Percentiles rank a stretch among this genome's conserved stretches.
Conservation (phyloP, 2,888 invertebrate genomes). For the Shargacucullia verbasci region DNA sequence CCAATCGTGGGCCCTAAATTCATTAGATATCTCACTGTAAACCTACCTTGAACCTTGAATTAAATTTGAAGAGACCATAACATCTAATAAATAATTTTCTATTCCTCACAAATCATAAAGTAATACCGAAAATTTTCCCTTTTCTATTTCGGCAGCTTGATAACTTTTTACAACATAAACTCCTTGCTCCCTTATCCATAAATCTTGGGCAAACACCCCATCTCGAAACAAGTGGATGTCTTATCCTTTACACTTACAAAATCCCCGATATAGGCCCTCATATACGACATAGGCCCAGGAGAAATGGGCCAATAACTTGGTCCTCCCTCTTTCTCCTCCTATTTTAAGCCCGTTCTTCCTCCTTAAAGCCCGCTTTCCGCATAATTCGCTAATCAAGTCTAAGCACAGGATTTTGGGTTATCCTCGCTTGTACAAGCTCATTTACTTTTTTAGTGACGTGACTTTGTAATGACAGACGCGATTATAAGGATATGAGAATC, state of each 20-base stretch:
- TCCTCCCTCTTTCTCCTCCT: constrained; percentile 1
- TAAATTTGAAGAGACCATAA: no score
- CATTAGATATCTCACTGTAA: no score
- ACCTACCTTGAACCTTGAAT: no score
- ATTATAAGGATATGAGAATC: constrained; percentile 26
- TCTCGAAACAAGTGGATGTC: constrained; percentile 16
- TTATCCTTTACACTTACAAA: constrained; percentile 31
- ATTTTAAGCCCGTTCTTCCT: no score
- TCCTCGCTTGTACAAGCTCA: constrained; percentile 30
- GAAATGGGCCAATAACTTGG: constrained; percentile 40
- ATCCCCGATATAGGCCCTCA: constrained; percentile 26
- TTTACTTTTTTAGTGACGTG: constrained; percentile 43
- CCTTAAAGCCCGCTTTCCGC: constrained; percentile 35
- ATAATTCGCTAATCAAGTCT: constrained; percentile 67
- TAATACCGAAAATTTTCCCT: no score
- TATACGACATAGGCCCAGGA: constrained; percentile 25
- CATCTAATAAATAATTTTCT: no score
- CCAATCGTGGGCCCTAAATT: no score
- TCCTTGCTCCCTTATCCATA: constrained; percentile 11
- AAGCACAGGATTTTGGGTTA: constrained; percentile 27
- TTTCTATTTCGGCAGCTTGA: constrained; percentile 13
- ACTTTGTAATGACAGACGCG: constrained; percentile 1
- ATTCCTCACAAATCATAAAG: no score
- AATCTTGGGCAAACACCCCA: constrained; percentile 35
- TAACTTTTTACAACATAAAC: constrained; percentile 37